Evolutionary conservation across 1,140 invertebrate species (phyloP).

Genomic region (Leptestheria dahalacensis): DNA sequence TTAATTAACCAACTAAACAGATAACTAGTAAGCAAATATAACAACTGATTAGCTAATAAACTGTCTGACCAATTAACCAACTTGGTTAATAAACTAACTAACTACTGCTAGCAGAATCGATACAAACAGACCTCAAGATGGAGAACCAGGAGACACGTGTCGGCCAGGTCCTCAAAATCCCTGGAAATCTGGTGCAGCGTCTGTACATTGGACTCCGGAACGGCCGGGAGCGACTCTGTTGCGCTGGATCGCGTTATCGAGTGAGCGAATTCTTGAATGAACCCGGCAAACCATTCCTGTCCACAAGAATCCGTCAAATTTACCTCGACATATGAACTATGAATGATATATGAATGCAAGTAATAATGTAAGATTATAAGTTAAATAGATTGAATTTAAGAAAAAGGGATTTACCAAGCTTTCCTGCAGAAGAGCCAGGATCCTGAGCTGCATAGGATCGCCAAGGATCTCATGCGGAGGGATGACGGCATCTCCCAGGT

Average conservation of each 20-base stretch:
- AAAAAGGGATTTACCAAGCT: conserved; percentile 52
- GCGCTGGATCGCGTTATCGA: conserved; percentile 23
- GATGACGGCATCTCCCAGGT: conserved; percentile 70
- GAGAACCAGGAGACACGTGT: conserved; percentile 75
- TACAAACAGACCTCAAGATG: conserved; percentile 86
- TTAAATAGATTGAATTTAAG: no score
- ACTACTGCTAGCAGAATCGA: conserved; percentile 92
- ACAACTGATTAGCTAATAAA: no score
- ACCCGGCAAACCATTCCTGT: conserved; percentile 51
- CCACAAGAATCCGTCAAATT: conserved; percentile 17
- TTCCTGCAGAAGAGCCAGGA: conserved; percentile 76
- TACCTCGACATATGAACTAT: no score
- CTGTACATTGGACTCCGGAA: conserved; percentile 31
- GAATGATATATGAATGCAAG: conserved; percentile 21
- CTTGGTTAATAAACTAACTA: no score
- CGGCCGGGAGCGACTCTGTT: conserved; percentile 25
- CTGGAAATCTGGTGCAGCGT: conserved; percentile 47
- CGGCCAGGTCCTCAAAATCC: conserved; percentile 73
- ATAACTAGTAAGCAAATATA: no score
- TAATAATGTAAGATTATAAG: conserved; percentile 11
- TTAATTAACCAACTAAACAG: no score
- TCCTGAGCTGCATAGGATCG: conserved; percentile 57
- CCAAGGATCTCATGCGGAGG: conserved; percentile 66
- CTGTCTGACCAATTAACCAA: no score
- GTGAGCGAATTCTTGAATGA: conserved; percentile 27